Percentiles rank a stretch among this genome's conserved stretches.
These are phyloP conservation scores for Peromyscus maniculatus DNA, from an alignment of 2,113 vertebrate genomes.

Conservation along the genomic window DNA sequence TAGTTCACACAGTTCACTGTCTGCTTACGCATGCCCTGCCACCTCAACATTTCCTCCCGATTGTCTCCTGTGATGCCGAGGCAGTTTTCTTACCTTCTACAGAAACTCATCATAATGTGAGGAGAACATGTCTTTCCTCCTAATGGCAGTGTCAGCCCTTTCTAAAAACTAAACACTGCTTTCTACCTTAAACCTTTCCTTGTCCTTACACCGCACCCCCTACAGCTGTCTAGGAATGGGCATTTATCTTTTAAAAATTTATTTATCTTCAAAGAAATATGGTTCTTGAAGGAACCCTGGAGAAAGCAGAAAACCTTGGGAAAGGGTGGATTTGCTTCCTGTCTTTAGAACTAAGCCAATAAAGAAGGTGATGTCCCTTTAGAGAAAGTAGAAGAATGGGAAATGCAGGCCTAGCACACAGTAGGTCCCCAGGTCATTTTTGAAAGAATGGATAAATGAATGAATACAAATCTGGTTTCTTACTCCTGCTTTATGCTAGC, in stretches of 20 bases:
- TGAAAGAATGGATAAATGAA: constrained; percentile 32
- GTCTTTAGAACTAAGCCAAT: not conserved
- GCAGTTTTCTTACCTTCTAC: not conserved
- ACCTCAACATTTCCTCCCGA: not conserved
- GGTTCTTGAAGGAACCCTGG: not conserved
- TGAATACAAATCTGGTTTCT: not conserved
- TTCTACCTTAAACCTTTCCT: not conserved
- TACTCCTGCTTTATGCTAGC: not conserved
- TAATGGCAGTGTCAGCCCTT: not conserved
- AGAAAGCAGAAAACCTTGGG: not conserved
- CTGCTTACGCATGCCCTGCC: not conserved
- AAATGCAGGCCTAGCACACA: not conserved
- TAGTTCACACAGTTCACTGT: not conserved
- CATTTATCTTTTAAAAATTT: not conserved
- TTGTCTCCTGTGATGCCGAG: not conserved
- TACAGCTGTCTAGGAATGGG: not conserved
- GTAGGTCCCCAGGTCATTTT: not conserved
- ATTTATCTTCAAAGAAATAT: not conserved
- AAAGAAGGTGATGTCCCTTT: not conserved
- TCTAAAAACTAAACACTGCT: constrained; percentile 2
- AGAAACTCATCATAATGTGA: not conserved
- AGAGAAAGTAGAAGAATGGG: not conserved
- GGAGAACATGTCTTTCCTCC: not conserved
- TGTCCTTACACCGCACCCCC: not conserved
- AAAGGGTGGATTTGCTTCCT: not conserved